Evolutionary conservation across 1,140 invertebrate species (phyloP), one percentile per base, ranked within the genome.

Genomic region (Tachypleus tridentatus): DNA sequence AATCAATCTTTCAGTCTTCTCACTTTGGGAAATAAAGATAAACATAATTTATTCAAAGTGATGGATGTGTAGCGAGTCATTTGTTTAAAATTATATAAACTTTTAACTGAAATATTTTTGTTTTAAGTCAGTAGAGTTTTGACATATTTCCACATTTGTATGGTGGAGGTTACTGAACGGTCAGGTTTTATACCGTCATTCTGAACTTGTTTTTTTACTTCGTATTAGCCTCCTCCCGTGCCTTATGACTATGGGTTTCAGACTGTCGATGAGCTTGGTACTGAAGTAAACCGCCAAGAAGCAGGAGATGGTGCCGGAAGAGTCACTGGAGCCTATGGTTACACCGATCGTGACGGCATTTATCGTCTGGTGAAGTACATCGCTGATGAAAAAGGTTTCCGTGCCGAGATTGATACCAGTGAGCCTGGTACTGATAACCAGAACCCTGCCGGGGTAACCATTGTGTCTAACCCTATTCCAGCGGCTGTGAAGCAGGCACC

Each of bases 401-500:
- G 65, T 10, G 69, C 68, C 11, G 49, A 51, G 6, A 62, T 70
- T 8, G 62, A 63, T 49, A 70, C 59, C 47, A 70, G 70, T 56
- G 69, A 70, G 58, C 68, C 65, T 8, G 68, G 69, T 0, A 66
- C 64, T 5, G 62, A 62, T 6, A 56, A 64, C 8, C 65, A 66
- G 51, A 67, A 66, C 48, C 50, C 69, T 54, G 69, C 69, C 29
- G 67, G 66, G 49, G 59, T 62, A 80, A 83, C 68, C 80, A 86
- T 70, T 85, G 85, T 64, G 3, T 57, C 60, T 49, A 10, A 64
- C 7, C 47, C 63, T 10, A 57, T 58, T 9, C 63, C 63, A 5
- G 63, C 29, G 29, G 29, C 29, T 29, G 29, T 29, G 29, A 29
- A 29, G 29, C 29, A 29, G 2, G 29, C 29, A 29, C 29, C 29